Percentiles rank a stretch among this genome's conserved stretches.
Evolutionary conservation across 2,113 vertebrate species (phyloP).

Genomic region (Anseranas semipalmata): DNA sequence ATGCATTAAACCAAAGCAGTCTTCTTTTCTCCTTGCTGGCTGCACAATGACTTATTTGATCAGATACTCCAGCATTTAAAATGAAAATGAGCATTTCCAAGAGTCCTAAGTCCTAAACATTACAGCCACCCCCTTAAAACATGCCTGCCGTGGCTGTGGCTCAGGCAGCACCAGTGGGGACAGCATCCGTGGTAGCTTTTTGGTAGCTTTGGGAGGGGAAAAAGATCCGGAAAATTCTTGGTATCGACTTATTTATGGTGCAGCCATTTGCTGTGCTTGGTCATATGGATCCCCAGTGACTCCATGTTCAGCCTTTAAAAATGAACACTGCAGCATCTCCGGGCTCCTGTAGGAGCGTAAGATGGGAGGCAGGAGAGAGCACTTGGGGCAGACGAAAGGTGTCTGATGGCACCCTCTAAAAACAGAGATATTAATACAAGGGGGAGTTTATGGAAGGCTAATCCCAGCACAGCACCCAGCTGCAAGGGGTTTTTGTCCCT

Average conservation of each 20-base stretch:
- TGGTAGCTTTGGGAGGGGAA: neutral
- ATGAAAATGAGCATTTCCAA: neutral
- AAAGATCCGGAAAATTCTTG: neutral
- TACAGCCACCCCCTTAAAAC: fast-evolving
- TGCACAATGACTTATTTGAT: neutral
- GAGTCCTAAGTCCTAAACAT: neutral
- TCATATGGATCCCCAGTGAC: neutral
- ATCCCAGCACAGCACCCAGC: fast-evolving
- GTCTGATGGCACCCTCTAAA: neutral
- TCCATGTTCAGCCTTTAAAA: neutral
- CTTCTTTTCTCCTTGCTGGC: neutral
- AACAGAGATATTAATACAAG: neutral
- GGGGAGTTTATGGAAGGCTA: neutral
- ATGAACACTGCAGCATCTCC: neutral
- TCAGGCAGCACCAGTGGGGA: fast-evolving
- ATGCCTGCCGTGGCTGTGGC: neutral
- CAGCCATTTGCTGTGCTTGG: neutral
- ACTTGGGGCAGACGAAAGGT: too few relatives aligned
- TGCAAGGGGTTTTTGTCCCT: neutral
- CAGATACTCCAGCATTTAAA: neutral
- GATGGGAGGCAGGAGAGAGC: neutral
- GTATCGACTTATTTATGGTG: neutral
- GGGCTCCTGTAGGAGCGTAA: neutral
- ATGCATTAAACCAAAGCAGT: neutral
- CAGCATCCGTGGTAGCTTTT: neutral